These are phyloP conservation scores for Zygothrica quintamaculata DNA, from an alignment of 2,888 invertebrate species.

Conservation along the genomic window DNA sequence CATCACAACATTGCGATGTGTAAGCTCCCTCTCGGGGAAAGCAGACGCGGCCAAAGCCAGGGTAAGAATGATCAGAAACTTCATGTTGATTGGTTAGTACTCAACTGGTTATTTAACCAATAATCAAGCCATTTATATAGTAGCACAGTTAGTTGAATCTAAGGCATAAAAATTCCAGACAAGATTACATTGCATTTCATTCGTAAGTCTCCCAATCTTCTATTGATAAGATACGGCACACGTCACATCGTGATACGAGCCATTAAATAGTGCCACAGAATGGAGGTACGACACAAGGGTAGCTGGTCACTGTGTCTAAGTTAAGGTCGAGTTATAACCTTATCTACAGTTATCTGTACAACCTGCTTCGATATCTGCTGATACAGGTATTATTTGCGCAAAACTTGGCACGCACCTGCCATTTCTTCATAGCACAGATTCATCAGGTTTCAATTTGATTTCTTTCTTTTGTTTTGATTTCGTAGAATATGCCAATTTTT, in stretches of 20 bases:
- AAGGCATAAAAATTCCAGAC: background rate
- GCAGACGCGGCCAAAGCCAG: slow-evolving; percentile 69
- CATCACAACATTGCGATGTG: slow-evolving; percentile 48
- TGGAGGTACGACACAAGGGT: background rate
- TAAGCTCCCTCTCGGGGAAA: slow-evolving; percentile 53
- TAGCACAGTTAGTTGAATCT: slow-evolving; percentile 21
- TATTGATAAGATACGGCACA: slow-evolving; percentile 57
- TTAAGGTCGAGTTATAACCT: slow-evolving; percentile 11
- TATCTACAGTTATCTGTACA: slow-evolving; percentile 20
- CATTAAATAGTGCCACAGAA: too few species aligned
- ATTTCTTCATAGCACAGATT: slow-evolving; percentile 1
- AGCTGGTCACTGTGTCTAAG: slow-evolving; percentile 12
- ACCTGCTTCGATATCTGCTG: slow-evolving; percentile 18
- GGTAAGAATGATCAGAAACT: slow-evolving; percentile 71
- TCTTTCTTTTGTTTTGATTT: slow-evolving; percentile 4
- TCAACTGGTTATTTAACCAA: slow-evolving; percentile 47
- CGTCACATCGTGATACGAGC: slow-evolving; percentile 24
- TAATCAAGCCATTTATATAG: slow-evolving; percentile 50
- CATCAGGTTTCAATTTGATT: slow-evolving; percentile 17
- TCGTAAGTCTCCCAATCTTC: slow-evolving; percentile 1
- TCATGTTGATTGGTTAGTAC: slow-evolving; percentile 67
- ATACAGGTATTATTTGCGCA: slow-evolving; percentile 17
- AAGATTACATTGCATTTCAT: slow-evolving; percentile 33
- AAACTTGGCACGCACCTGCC: slow-evolving; percentile 19
- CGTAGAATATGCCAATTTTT: slow-evolving; percentile 3